Base-by-base conservation (phyloP, 2,888 invertebrate genomes). In the Andrena dorsata region DNA sequence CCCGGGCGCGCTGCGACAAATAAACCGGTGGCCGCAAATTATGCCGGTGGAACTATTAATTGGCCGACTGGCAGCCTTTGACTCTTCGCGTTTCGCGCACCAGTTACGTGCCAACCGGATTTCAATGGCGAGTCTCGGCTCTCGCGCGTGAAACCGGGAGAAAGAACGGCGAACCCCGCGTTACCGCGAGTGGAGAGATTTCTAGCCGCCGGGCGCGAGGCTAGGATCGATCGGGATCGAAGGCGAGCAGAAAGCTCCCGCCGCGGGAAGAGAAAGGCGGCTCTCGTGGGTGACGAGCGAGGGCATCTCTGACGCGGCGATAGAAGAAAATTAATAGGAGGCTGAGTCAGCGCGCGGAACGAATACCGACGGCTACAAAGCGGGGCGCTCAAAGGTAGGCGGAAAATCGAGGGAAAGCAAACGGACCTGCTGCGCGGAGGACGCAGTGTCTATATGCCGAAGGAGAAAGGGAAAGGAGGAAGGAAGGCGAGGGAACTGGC, bases 41-140 rank as follows among this genome's bases (percentile, higher is more conserved):
- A 51, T 63, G 69, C 35, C 78, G 56, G 75, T 53, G 68, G 76
- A 84, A 85, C 72, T 84, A 83, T 83, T 84, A 83, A 80, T 84
- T 83, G 74, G 77, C 68, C 53, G 30, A 53, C 68, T 66, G 60
- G 61, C 61, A 49, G 74, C 65, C 64, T 66, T 75, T 69, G 75
- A 66, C n/a, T 28, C 30, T 41, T 41, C 20, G 41, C 28, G 65
- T 10, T 28, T 64, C 16, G 53, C 6, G 13, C 5, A 13, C 6
- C 23, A 16, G 2, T 30, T 26, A 32, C 30, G 47, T 47, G 58
- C 41, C 60, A 68, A 68, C 58, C 32, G 32, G 49, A 35, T 47
- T 32, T 56, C 23, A 60, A 47, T 68, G 32, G 30, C 8, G 30
- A 10, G 23, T 2, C 49, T 26, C 13, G 30, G 7, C 13, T 20